These are phyloP conservation scores for Heliconius charithonia DNA, from an alignment of 2,888 invertebrate genomes.

Conservation along the genomic window DNA sequence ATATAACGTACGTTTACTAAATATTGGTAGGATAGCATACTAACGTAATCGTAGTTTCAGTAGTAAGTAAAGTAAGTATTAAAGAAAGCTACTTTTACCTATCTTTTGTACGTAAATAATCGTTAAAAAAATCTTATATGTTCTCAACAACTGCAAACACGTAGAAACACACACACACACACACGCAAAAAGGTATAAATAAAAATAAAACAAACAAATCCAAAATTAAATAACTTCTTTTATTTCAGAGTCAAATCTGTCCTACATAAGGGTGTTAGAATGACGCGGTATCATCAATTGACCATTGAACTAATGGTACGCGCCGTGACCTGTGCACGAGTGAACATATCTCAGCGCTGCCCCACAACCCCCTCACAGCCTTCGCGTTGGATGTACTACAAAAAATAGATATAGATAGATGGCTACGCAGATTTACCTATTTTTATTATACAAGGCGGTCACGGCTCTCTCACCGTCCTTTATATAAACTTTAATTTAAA, in stretches of 20 bases:
- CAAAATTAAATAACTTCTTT: conserved; percentile 84
- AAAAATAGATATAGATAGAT: no score
- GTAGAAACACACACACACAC: neutral
- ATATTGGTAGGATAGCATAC: no score
- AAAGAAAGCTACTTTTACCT: no score
- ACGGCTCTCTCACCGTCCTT: no score
- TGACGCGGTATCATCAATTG: conserved; percentile 80
- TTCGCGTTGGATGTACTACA: conserved; percentile 15
- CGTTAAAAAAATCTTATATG: no score
- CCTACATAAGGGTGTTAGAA: conserved; percentile 83
- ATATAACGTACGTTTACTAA: no score
- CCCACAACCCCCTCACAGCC: conserved; percentile 37
- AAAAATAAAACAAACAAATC: conserved; percentile 74
- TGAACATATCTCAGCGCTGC: conserved; percentile 49
- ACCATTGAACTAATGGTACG: conserved; percentile 78
- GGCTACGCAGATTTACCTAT: no score
- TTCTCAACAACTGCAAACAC: no score
- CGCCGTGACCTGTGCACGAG: conserved; percentile 72
- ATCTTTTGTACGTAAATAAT: no score
- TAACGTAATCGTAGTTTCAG: no score
- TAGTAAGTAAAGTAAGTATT: no score
- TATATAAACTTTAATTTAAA: neutral
- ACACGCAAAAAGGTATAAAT: neutral
- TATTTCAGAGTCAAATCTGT: conserved; percentile 84
- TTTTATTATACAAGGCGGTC: no score